Percentiles rank a stretch among this genome's conserved stretches.
Conservation (phyloP, 2,888 invertebrate species). For the Catocala nupta region DNA sequence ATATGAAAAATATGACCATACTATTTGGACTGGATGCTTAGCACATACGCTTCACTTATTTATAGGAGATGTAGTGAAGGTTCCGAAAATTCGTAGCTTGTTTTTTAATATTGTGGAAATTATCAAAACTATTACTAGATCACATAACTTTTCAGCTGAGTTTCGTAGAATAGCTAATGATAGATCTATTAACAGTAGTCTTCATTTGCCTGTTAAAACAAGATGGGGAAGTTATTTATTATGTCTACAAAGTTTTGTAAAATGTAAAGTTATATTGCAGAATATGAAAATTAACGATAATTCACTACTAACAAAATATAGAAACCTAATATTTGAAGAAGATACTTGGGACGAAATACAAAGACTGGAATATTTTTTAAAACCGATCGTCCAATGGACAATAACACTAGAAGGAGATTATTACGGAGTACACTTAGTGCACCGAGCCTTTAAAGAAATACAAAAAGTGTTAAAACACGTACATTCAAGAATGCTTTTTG, state of each 20-base stretch:
- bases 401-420: slow-evolving; percentile 1
- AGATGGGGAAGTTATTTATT: neutral
- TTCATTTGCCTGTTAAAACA: neutral
- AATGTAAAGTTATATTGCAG: neutral
- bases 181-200: neutral
- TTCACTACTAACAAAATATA: neutral
- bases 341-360: neutral
- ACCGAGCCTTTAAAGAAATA: slow-evolving; percentile 1
- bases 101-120: neutral
- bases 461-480: slow-evolving; percentile 1
- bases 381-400: neutral
- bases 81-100: neutral
- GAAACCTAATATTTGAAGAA: neutral
- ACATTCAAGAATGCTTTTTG: neutral
- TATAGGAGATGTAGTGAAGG: neutral
- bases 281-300: neutral
- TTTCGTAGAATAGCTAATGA: slow-evolving; percentile 1
- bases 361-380: neutral
- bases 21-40: slow-evolving; percentile 1
- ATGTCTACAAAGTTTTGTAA: slow-evolving; percentile 1
- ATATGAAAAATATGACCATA: neutral
- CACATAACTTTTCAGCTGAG: slow-evolving; percentile 1
- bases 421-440: neutral
- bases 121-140: slow-evolving; percentile 1
- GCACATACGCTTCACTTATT: slow-evolving; percentile 1